These are phyloP conservation scores for Megalops atlanticus DNA, from an alignment of 2,113 vertebrate species.

Conservation along the genomic window DNA sequence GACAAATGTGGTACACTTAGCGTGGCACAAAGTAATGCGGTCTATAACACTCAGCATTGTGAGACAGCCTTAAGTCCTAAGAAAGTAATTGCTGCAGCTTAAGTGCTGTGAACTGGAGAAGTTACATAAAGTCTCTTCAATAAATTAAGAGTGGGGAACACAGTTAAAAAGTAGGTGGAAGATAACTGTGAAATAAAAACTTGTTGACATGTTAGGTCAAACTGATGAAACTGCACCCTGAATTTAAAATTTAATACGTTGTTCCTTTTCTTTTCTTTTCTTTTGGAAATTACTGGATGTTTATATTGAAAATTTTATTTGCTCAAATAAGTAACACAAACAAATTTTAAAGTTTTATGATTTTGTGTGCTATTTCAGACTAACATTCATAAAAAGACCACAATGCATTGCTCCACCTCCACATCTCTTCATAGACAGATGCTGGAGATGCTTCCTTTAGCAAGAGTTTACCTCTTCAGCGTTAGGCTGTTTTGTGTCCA, in stretches of 20 bases:
- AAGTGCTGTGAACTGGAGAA: neutral
- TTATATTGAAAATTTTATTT: neutral
- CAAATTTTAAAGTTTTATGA: neutral
- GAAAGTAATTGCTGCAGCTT: neutral
- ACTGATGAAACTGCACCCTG: no score
- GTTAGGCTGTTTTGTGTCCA: no score
- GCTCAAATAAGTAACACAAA: neutral
- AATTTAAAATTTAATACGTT: no score
- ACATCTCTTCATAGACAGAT: neutral
- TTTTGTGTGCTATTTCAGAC: neutral
- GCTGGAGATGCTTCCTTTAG: no score
- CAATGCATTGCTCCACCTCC: neutral
- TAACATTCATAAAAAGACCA: neutral
- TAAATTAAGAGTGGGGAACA: neutral
- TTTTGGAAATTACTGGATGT: neutral
- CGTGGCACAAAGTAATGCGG: constrained; percentile 2
- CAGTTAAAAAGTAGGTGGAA: neutral
- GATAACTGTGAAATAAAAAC: neutral
- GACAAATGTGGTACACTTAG: neutral
- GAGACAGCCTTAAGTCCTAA: neutral
- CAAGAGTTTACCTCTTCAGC: no score
- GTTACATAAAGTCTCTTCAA: neutral
- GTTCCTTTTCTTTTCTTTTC: no score
- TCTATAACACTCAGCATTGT: neutral
- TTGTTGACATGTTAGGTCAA: no score